These are phyloP conservation scores for Schizothorax lantsangensis DNA, from an alignment of 2,797 vertebrate species.

Conservation along the genomic window DNA sequence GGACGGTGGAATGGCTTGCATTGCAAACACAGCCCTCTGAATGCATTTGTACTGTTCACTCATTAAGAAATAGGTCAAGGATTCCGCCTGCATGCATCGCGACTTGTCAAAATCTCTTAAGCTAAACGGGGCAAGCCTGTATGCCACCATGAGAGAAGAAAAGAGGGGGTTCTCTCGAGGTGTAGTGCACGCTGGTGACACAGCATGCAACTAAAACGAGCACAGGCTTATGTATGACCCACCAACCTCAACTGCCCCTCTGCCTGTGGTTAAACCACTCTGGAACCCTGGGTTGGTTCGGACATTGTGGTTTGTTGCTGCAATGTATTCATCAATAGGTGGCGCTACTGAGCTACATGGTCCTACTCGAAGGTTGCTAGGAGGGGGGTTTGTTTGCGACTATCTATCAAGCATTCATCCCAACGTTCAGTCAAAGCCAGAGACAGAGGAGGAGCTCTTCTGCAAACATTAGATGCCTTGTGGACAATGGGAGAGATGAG, in stretches of 20 bases:
- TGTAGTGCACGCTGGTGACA: conserved; percentile 64
- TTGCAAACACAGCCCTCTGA: conserved; percentile 67
- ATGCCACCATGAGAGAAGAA: conserved; percentile 34
- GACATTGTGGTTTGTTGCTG: not conserved
- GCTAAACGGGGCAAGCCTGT: conserved; percentile 66
- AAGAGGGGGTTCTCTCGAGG: conserved; percentile 15
- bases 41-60: conserved; percentile 76
- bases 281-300: not conserved
- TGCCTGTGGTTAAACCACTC: conserved; percentile 25
- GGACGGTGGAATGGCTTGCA: conserved; percentile 34
- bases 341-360: conserved; percentile 69
- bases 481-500: conserved; percentile 34
- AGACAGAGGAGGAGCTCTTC: conserved; percentile 19
- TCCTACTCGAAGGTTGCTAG: not conserved
- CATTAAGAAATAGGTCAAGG: conserved; percentile 87
- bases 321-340: conserved; percentile 65
- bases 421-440: conserved; percentile 22
- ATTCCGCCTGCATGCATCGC: conserved; percentile 80
- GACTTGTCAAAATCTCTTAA: conserved; percentile 85
- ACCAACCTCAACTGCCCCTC: conserved; percentile 40
- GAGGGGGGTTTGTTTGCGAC: not conserved
- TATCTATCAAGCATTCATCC: conserved; percentile 28
- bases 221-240: conserved; percentile 18
- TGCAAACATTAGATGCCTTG: conserved; percentile 15
- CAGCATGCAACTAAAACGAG: conserved; percentile 55